phyloP scores from a whole-genome alignment of 2,888 invertebrate genomes.

The Aphodius granarius region DNA sequence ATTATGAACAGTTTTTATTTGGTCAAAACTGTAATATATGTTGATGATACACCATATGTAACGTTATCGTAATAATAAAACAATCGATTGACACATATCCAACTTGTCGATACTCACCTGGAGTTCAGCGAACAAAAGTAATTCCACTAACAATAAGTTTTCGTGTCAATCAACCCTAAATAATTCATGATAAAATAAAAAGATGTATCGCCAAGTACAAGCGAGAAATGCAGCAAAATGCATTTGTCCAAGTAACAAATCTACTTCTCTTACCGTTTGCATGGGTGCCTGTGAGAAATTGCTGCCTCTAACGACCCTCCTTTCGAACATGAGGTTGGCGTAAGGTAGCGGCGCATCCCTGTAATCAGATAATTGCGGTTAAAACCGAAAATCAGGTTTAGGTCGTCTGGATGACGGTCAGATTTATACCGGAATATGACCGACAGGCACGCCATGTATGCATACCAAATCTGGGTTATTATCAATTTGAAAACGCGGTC shows the following conservation, averaged over 20 bases:
- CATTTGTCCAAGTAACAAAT: background rate
- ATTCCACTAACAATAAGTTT: background rate
- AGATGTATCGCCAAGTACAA: too few relatives aligned
- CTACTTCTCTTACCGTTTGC: constrained; percentile 45
- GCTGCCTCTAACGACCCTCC: constrained; percentile 82
- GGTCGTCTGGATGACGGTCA: background rate
- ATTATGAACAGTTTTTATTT: too few relatives aligned
- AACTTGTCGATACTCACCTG: background rate
- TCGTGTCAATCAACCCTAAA: too few relatives aligned
- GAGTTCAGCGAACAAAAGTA: background rate
- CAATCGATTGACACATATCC: background rate
- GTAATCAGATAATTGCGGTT: constrained; percentile 41
- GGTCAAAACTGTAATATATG: too few relatives aligned
- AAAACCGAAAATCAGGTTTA: background rate
- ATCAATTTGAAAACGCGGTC: background rate
- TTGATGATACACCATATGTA: background rate
- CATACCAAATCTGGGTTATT: background rate
- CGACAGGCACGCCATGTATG: background rate
- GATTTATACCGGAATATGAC: background rate
- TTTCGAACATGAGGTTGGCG: constrained; percentile 89
- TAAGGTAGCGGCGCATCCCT: constrained; percentile 61
- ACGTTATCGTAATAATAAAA: background rate
- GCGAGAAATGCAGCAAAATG: too few relatives aligned
- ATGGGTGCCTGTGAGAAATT: constrained; percentile 63
- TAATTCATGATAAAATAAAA: too few relatives aligned